Base-by-base conservation (phyloP, 1,140 invertebrate genomes). In the Lepidurus packardi region DNA sequence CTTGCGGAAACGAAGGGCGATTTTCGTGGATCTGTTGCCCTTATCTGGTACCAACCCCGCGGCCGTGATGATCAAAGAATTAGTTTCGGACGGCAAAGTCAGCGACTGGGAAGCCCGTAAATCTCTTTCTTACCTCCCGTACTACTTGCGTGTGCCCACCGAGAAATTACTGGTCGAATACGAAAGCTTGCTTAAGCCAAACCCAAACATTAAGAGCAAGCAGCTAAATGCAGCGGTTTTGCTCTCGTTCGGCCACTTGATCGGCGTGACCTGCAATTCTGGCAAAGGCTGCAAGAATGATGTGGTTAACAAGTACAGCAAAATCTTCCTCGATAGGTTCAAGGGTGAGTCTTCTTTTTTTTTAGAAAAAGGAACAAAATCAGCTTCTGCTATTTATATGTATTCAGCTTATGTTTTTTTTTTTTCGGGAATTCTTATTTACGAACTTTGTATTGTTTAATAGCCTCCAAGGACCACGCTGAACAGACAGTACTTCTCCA, bases 1-100 rank as follows among this genome's bases (percentile, higher is more conserved):
- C 34, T 34, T 21, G 4, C 43, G 2, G 25, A 21, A 73, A n/a
- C 34, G 43, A 7, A 80, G 79, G 73, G 73, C 65, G 9, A 7
- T 77, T n/a, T 80, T 77, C 73, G 43, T 44, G 7, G 79, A 80
- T 43, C 43, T 80, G 10, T 25, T 77, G 1, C 75, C 79, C 7
- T 25, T 43, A 11, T 73, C 79, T 73, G 79, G 79, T 42, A 77
- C 76, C 43, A 80, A 80, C 44, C 73, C 79, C 11, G 79, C 76
- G 43, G 79, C 79, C n/a, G 24, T 80, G 42, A 45, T 77, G 43
- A 73, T 80, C 76, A 80, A 80, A 44, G 79, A 80, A 34, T 43
- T 78, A 41, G 43, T 80, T 13, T 42, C 77, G 1, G 74, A 77
- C 6, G 76, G 76, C 10, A 73, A 78, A 43, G 25, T 80, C 24